Evolutionary conservation across 2,113 vertebrate genomes (phyloP).

Genomic region (Brachypteracias leptosomus): DNA sequence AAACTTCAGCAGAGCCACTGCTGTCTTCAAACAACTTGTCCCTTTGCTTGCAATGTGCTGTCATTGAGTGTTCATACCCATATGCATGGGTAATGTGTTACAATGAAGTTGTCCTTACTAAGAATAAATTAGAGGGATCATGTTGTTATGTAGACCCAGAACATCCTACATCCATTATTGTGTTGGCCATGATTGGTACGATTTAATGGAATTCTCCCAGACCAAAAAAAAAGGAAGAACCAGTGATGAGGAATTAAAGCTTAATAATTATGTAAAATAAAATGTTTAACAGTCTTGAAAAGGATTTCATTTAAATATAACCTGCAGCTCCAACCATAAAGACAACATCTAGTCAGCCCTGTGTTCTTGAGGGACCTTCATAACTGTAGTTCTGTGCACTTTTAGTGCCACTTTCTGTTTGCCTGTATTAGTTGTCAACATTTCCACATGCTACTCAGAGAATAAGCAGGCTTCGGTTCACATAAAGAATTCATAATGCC

Average conservation of each 20-base stretch:
- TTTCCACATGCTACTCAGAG: neutral
- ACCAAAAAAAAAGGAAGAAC: neutral
- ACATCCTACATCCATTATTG: neutral
- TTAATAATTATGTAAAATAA: neutral
- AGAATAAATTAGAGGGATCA: neutral
- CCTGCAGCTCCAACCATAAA: neutral
- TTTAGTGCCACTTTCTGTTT: neutral
- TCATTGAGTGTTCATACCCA: neutral
- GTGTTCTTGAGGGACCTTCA: neutral
- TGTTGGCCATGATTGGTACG: neutral
- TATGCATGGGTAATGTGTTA: neutral
- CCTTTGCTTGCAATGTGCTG: neutral
- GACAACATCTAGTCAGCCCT: neutral
- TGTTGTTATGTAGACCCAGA: neutral
- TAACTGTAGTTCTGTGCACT: neutral
- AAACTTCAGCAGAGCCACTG: neutral
- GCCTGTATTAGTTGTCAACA: neutral
- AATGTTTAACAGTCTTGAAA: neutral
- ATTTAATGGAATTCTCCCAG: neutral
- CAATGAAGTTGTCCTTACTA: neutral
- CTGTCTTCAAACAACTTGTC: neutral
- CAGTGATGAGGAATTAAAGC: neutral
- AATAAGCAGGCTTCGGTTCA: neutral
- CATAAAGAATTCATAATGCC: neutral
- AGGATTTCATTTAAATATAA: neutral